phyloP scores from a whole-genome alignment of 2,797 vertebrate genomes.

The Capromys pilorides region DNA sequence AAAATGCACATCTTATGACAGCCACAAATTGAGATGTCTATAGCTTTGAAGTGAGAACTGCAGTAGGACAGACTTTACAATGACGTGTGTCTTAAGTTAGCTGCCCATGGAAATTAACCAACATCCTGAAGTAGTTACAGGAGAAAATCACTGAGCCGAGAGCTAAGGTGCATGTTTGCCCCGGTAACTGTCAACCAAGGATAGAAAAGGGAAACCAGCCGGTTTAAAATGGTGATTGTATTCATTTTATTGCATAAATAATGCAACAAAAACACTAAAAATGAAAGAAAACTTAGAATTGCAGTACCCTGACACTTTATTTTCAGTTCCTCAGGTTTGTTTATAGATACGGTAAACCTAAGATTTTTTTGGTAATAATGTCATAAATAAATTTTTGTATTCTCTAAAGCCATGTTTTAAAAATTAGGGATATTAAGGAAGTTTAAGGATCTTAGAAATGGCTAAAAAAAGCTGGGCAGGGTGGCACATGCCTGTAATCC shows the following conservation, averaged over 20 bases:
- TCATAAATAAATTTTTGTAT: constrained; percentile 17
- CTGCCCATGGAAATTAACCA: constrained; percentile 38
- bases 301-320: not conserved
- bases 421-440: not conserved
- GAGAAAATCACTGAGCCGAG: not conserved
- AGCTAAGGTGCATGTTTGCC: not conserved
- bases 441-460: constrained; percentile 8
- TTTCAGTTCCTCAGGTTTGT: not conserved
- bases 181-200: not conserved
- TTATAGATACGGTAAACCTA: not conserved
- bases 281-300: constrained; percentile 21
- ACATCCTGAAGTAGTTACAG: constrained; percentile 39
- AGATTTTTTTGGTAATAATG: constrained; percentile 35
- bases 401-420: constrained; percentile 14
- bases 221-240: constrained; percentile 24
- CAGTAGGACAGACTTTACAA: not conserved
- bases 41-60: constrained; percentile 43
- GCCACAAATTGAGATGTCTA: not conserved
- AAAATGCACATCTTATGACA: constrained; percentile 29
- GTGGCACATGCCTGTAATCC: not conserved
- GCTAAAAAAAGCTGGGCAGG: not conserved
- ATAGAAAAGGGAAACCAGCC: not conserved
- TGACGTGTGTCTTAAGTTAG: constrained; percentile 24
- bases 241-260: constrained; percentile 36
- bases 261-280: constrained; percentile 48